These are phyloP conservation scores for Liolophura sinensis DNA, from an alignment of 1,140 invertebrate species.

Conservation along the genomic window DNA sequence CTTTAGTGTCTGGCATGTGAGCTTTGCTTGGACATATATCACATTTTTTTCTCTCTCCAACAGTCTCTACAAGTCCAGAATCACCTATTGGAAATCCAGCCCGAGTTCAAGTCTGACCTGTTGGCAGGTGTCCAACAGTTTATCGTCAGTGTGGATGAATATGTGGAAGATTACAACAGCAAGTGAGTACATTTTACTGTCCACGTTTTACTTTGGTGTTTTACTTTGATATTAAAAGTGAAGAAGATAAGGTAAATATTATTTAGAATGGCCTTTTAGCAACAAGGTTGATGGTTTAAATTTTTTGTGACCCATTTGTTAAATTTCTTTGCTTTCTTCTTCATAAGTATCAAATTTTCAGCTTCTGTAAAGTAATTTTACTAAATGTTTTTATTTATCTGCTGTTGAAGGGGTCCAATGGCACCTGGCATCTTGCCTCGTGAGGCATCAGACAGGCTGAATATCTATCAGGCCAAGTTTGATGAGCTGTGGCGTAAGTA, in stretches of 20 bases:
- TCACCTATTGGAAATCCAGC: constrained; percentile 56
- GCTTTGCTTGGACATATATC: not conserved
- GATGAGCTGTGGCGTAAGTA: constrained; percentile 95
- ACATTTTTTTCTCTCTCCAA: constrained; percentile 4
- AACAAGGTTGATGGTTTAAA: not conserved
- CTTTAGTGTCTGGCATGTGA: too few species aligned
- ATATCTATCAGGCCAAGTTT: constrained; percentile 90
- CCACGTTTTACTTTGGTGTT: not conserved
- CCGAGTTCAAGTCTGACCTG: constrained; percentile 56
- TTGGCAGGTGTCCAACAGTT: constrained; percentile 52
- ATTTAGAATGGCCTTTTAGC: not conserved
- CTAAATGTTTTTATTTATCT: constrained; percentile 6
- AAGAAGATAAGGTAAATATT: not conserved
- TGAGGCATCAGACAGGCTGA: constrained; percentile 90
- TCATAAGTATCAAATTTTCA: not conserved
- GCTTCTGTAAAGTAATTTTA: not conserved
- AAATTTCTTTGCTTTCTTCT: not conserved
- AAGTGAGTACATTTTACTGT: constrained; percentile 35
- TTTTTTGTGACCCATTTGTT: not conserved
- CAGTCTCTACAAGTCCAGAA: constrained; percentile 53
- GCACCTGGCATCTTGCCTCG: constrained; percentile 84
- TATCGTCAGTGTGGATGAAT: constrained; percentile 46
- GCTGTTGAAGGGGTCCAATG: constrained; percentile 77
- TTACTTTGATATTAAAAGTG: not conserved
- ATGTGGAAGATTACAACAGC: constrained; percentile 48